Evolutionary conservation across 2,797 vertebrate species (phyloP), one percentile per base, ranked within the genome.

Genomic region (Macropus fuliginosus): DNA sequence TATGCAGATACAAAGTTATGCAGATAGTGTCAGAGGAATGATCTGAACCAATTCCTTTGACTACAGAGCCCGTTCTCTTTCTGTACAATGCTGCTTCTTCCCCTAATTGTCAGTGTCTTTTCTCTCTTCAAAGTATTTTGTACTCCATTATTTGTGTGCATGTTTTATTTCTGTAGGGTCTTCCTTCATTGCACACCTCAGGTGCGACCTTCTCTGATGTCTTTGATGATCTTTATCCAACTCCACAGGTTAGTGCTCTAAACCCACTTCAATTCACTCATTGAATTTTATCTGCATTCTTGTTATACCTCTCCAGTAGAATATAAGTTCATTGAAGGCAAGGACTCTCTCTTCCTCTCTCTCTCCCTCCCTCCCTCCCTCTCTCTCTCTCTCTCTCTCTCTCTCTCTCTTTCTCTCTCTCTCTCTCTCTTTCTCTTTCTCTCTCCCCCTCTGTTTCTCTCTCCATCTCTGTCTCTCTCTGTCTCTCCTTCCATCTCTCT

Each of bases 231-330:
- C 16, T 74, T 74, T 74, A 0, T 74, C 5, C 62, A 74, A 8
- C 1, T 1, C 62, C 16, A 74, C 5, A 21, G n/a, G 62, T 74
- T 40, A 40, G 34, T 74, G n/a, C 16, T n/a, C 62, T 74, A 16
- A 74, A 40, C 62, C 14, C 62, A 21, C n/a, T 74, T 74, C 21
- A 40, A 9, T 66, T 66, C 34, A 34, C 34, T 66, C 14, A 34
- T 62, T 62, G 40, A 74, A 40, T 40, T 74, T 74, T n/a, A 74
- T 40, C 14, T 18, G 16, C 16, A 21, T 74, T 74, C 14, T 21
- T 40, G 1, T 74, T 18, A 18, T 40, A 34, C 59, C 95, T 28
- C 56, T 96, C 0, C 55, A 57, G 95, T 94, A 94, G 92, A 93
- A 59, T 91, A 27, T 10, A 94, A n/a, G 1, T 92, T 54, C 74